phyloP scores from a whole-genome alignment of 2,797 vertebrate species.

The Pseudochaenichthys georgianus region DNA sequence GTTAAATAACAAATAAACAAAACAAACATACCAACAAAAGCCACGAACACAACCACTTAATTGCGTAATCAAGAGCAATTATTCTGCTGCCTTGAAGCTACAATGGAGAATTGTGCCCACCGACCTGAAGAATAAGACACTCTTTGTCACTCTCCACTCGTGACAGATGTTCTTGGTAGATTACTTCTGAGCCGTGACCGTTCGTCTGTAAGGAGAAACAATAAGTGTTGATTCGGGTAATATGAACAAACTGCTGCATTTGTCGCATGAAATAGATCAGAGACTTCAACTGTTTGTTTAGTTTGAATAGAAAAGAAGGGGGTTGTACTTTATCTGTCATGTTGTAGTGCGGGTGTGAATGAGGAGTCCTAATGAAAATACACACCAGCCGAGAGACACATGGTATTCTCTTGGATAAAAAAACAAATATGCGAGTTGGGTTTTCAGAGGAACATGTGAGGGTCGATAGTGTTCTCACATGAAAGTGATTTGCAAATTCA shows the following conservation, averaged over 20 bases:
- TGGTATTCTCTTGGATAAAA: constrained; percentile 19
- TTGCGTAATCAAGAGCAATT: constrained; percentile 17
- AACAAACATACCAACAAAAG: constrained; percentile 4
- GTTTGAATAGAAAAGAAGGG: not conserved
- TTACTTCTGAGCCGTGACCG: constrained; percentile 88
- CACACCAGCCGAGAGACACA: constrained; percentile 21
- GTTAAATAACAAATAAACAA: not conserved
- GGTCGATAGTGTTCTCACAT: constrained; percentile 49
- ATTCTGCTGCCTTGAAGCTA: not conserved
- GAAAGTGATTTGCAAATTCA: constrained; percentile 65
- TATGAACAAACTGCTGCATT: constrained; percentile 18
- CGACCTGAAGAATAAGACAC: constrained; percentile 95
- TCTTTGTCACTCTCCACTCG: constrained; percentile 98
- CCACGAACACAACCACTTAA: constrained; percentile 3
- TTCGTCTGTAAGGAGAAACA: constrained; percentile 87
- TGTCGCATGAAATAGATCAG: not conserved
- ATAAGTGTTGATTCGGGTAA: constrained; percentile 7
- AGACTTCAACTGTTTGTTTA: not conserved
- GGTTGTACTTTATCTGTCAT: not conserved
- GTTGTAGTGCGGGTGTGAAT: constrained; percentile 1
- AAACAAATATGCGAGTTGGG: constrained; percentile 8
- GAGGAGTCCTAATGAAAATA: constrained; percentile 25
- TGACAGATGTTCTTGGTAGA: constrained; percentile 93
- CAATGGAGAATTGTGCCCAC: constrained; percentile 29
- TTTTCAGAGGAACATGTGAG: constrained; percentile 51